phyloP scores from a whole-genome alignment of 2,797 vertebrate species.

The Loriculus beryllinus region DNA sequence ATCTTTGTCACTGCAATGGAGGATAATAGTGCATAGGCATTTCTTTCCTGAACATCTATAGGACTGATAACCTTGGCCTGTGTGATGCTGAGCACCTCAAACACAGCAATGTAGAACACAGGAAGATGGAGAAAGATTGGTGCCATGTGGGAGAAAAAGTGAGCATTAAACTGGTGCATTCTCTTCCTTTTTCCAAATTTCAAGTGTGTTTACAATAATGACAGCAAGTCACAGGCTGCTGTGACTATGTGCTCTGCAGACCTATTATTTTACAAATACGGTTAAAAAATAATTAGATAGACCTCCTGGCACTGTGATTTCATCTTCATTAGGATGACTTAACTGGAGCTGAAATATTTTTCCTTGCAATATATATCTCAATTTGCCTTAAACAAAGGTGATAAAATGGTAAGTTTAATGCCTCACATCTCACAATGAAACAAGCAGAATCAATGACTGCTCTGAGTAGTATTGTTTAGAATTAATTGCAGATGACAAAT shows the following conservation, averaged over 20 bases:
- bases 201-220: not conserved
- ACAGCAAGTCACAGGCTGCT: not conserved
- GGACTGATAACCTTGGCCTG: not conserved
- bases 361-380: not conserved
- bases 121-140: not conserved
- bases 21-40: not conserved
- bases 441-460: not conserved
- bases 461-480: not conserved
- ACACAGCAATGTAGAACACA: not conserved
- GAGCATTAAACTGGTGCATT: not conserved
- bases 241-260: not conserved
- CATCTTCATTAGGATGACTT: not conserved
- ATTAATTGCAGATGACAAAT: not conserved
- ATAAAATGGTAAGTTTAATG: not conserved
- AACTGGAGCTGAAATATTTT: not conserved
- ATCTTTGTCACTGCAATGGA: not conserved
- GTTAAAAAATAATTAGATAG: not conserved
- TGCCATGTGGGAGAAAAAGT: not conserved
- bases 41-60: not conserved
- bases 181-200: not conserved
- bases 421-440: not conserved
- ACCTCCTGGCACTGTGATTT: not conserved
- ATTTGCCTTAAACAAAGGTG: not conserved
- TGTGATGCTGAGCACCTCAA: not conserved
- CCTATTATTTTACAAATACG: not conserved